A percentile compares a stretch with the other conserved stretches of the same genome.
Conservation (phyloP, 2,113 vertebrate genomes). For the Triplophysa siluroides region DNA sequence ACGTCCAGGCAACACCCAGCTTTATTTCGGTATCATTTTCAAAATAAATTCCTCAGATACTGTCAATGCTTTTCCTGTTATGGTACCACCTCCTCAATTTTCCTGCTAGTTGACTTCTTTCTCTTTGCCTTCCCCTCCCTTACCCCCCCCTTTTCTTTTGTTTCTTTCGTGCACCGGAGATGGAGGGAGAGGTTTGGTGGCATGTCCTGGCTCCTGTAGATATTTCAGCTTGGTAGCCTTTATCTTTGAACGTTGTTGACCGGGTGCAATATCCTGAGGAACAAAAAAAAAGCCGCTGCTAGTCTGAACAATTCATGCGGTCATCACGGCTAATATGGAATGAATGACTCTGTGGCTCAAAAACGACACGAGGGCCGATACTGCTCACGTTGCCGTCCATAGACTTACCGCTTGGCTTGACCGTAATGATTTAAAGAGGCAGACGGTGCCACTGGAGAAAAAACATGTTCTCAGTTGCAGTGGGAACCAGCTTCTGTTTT, state of each 20-base stretch:
- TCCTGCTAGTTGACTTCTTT: slow-evolving; percentile 32
- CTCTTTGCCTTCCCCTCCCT: slow-evolving; percentile 51
- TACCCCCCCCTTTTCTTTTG: slow-evolving; percentile 16
- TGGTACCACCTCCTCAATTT: slow-evolving; percentile 65
- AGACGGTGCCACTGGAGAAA: slow-evolving; percentile 34
- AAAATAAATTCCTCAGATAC: slow-evolving; percentile 72
- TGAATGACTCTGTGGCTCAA: slow-evolving; percentile 51
- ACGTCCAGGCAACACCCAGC: slow-evolving; percentile 64
- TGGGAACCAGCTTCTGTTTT: slow-evolving; percentile 60
- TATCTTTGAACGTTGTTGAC: slow-evolving; percentile 60
- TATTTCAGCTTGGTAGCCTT: slow-evolving; percentile 33
- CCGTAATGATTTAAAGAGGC: slow-evolving; percentile 49
- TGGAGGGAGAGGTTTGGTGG: slow-evolving; percentile 40
- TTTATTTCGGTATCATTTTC: slow-evolving; percentile 61
- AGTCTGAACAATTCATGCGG: slow-evolving; percentile 44
- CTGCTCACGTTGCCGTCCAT: slow-evolving; percentile 14
- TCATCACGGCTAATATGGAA: slow-evolving; percentile 43
- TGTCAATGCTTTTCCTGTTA: slow-evolving; percentile 77
- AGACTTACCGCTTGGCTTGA: slow-evolving; percentile 45
- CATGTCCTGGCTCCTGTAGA: slow-evolving; percentile 28
- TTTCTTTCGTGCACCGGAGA: slow-evolving; percentile 32
- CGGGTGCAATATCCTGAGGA: slow-evolving; percentile 43
- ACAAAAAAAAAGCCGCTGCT: slow-evolving; percentile 66
- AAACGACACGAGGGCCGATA: slow-evolving; percentile 42
- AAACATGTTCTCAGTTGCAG: slow-evolving; percentile 37